Conservation (phyloP, 30 jellyfish, hydroid and myxozoan species). For the Cassiopea andromeda region DNA sequence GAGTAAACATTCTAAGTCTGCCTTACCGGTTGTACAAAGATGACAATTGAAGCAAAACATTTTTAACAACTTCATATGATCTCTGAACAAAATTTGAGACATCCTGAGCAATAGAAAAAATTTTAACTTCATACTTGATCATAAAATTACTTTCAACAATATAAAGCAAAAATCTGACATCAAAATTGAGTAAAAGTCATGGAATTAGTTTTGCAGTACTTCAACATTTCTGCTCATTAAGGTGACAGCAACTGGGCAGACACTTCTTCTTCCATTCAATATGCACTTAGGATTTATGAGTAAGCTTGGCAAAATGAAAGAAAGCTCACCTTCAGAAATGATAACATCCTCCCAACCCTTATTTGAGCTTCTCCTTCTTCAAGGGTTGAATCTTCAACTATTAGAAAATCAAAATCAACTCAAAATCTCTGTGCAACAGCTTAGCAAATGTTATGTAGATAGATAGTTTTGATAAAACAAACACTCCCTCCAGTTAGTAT, state of each 20-base stretch:
- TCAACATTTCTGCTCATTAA: no score
- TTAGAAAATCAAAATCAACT: neutral
- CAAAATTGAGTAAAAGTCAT: no score
- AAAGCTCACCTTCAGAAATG: constrained; percentile 77
- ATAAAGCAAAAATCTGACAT: no score
- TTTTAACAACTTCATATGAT: constrained; percentile 88
- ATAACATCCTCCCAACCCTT: constrained; percentile 88
- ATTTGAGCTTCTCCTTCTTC: constrained; percentile 96
- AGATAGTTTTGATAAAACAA: neutral
- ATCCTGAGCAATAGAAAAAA: constrained; percentile 50
- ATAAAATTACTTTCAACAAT: no score
- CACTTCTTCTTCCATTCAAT: no score
- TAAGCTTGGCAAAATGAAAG: neutral
- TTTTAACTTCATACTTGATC: neutral
- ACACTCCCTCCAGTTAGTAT: neutral
- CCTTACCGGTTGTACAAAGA: constrained; percentile 90
- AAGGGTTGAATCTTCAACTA: constrained; percentile 84
- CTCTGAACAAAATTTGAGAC: constrained; percentile 90
- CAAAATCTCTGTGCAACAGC: neutral
- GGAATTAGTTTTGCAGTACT: no score
- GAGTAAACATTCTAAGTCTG: neutral
- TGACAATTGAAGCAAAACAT: constrained; percentile 90
- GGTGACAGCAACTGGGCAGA: no score
- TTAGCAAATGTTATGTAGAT: no score
- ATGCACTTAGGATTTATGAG: no score